Evolutionary conservation across 1,140 invertebrate species (phyloP), one percentile per base, ranked within the genome.

Genomic region (Macrostomum lignano): DNA sequence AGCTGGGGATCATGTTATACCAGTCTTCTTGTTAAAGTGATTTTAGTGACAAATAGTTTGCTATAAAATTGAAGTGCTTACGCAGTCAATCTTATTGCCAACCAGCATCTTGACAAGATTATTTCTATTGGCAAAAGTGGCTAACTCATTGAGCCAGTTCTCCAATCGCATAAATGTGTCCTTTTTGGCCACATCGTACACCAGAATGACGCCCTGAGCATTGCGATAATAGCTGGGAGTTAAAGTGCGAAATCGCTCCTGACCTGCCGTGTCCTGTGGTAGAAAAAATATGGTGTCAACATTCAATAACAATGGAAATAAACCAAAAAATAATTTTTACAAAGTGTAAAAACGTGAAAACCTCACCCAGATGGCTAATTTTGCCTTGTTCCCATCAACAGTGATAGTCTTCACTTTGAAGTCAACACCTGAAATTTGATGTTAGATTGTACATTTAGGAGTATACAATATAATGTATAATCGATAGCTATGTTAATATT

Each of bases 261-360:
- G 81, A 1, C 88, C 88, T 21, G 86, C 86, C 19, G 86, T 94
- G 49, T 96, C 84, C 81, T 72, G 35, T n/a, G n/a, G n/a, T 3
- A 46, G 40, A 28, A 47, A 55, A 31, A 37, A 31, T 24, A n/a
- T 9, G 29, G 15, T 26, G 7, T 5, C 6, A 28, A 30, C 4
- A 28, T 35, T 28, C 25, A 17, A 32, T 4, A 15, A 25, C 17
- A 28, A 3, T 4, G 6, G 7, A 13, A 4, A 30, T 11, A n/a
- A 32, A 28, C 5, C 19, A 20, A 6, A 11, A 7, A 30, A 13
- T 21, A 32, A 35, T 17, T 17, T 25, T 25, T 33, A 10, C 6
- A 22, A 7, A 11, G 20, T 7, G 7, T 10, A 22, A 33, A 33
- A 22, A 25, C 33, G 24, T 7, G 14, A n/a, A 24, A 24, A 24